Conservation (phyloP, 2,888 invertebrate species). For the Gymnosoma rotundatum region DNA sequence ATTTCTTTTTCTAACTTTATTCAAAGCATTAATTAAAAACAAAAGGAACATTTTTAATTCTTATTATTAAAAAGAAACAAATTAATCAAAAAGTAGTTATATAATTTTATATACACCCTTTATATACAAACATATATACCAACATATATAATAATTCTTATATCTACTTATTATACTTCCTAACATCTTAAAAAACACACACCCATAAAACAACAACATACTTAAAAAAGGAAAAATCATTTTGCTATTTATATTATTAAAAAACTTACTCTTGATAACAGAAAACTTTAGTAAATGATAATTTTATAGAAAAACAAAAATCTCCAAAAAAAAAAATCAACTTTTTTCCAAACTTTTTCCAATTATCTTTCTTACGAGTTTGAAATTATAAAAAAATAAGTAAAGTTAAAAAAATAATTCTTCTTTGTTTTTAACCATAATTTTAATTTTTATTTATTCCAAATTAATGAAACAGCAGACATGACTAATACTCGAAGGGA, state of each 20-base stretch:
- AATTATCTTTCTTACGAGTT: no score
- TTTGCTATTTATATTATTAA: constrained; percentile 65
- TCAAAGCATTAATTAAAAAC: background rate
- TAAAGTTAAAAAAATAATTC: no score
- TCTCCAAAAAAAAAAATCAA: no score
- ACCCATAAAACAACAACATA: no score
- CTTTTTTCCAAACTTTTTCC: no score
- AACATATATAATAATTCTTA: constrained; percentile 37
- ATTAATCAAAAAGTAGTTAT: constrained; percentile 44
- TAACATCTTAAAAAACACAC: constrained; percentile 9
- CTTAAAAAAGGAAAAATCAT: constrained; percentile 17
- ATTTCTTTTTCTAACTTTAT: constrained; percentile 48
- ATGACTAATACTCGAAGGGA: background rate
- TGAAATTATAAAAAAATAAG: no score
- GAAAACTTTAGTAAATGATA: constrained; percentile 13
- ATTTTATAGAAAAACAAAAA: constrained; percentile 5
- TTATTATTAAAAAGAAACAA: constrained; percentile 36
- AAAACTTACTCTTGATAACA: constrained; percentile 25
- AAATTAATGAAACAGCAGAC: constrained; percentile 44
- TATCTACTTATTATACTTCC: constrained; percentile 28
- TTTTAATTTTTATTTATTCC: background rate
- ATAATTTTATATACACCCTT: constrained; percentile 62
- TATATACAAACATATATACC: constrained; percentile 40
- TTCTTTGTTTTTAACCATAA: background rate
- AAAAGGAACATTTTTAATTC: background rate